Base-by-base conservation (phyloP, 1,140 invertebrate species). In the Gonatopus flavifemur region DNA sequence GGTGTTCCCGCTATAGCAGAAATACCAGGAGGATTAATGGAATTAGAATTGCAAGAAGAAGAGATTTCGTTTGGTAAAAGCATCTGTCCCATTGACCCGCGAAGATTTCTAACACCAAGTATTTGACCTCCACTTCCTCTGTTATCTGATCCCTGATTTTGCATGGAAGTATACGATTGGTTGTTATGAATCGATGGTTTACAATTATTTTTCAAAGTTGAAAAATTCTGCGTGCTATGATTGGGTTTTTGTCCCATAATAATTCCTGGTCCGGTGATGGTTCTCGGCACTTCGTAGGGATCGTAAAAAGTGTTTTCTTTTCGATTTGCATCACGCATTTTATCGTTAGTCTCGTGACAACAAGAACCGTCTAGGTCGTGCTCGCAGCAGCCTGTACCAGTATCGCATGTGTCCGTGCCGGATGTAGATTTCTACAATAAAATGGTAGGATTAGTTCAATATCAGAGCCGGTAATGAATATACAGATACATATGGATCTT, bases 171-270 rank as follows among this genome's bases (percentile, higher is more conserved):
- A 20, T n/a, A n/a, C n/a, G n/a, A n/a, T n/a, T n/a, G n/a, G n/a
- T n/a, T n/a, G n/a, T n/a, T n/a, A n/a, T n/a, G n/a, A n/a, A n/a
- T n/a, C n/a, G n/a, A n/a, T n/a, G n/a, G n/a, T n/a, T n/a, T n/a
- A n/a, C n/a, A n/a, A n/a, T n/a, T n/a, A n/a, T n/a, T n/a, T n/a
- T n/a, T n/a, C 8, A 73, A 39, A 39, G 59, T 68, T 38, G 74
- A 74, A 32, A 74, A 55, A 48, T 73, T 73, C 38, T 72, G 72
- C 0, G 73, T 41, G 45, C 66, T 75, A 20, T 75, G 70, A 40
- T 67, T 73, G 1, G 67, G 64, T 28, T 66, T 70, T 22, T 69
- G 60, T 0, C 42, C 50, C 0, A 57, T 54, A 1, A 31, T 52
- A 1, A 13, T 38, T 24, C 0, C n/a, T n/a, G n/a, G n/a, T n/a